Base-by-base conservation (phyloP, 2,797 vertebrate species). In the Poeciliopsis turneri region DNA sequence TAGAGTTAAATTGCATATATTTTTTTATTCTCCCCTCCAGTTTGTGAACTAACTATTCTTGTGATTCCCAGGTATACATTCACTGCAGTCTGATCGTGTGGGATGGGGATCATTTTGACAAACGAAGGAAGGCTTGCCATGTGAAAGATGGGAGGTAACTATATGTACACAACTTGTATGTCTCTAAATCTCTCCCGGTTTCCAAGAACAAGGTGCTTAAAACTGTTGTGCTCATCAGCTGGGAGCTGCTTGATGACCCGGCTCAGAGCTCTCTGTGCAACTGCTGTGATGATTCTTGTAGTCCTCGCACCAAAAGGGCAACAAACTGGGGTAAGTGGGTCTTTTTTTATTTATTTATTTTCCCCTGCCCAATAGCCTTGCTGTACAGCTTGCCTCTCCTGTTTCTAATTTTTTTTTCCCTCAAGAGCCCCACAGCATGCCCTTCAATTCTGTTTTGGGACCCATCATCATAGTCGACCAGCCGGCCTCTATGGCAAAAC, bases 31-130 rank as follows among this genome's bases (percentile, higher is more conserved):
- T 4, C 36, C 7, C 3, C 9, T 39, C 18, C 4, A 1, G 18
- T 8, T 41, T 4, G 66, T 45, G 12, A 45, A 41, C 25, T 9
- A 3, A 59, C 10, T 51, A 11, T 12, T 18, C 3, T 25, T 0
- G 84, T 5, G 76, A 18, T 41, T 68, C 1, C 30, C 87, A 97
- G 97, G 89, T 97, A 10, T 97, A 95, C 0, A 89, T 98, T 82
- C 96, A 96, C 81, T 97, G 96, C 78, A 95, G 95, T 69, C 82
- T 97, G 80, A 55, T 79, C 0, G 96, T 87, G 0, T 93, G 95
- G 97, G 95, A 95, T 71, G 91, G 94, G 18, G 76, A 59, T 0
- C 12, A 7, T 46, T 7, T 93, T 2, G 78, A 82, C 0, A 47
- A 61, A 0, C 72, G 43, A 2, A 94, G 90, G 83, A 97, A 96